Conservation (phyloP, 2,888 invertebrate genomes). For the Leptopilina drosophilae region DNA sequence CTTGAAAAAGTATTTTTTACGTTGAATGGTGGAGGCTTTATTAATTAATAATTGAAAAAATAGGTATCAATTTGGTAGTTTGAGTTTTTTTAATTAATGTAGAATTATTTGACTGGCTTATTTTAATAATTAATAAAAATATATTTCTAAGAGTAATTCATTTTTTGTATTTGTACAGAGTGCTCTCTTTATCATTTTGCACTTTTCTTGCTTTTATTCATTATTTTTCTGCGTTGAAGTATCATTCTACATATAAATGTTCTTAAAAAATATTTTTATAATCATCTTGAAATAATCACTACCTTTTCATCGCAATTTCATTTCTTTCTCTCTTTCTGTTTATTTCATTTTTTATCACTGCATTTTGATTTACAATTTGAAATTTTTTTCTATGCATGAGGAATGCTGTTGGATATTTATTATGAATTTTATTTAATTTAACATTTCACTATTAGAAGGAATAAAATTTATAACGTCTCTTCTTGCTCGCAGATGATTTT, state of each 20-base stretch:
- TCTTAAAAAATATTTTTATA: not conserved
- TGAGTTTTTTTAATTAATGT: not conserved
- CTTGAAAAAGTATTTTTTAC: not conserved
- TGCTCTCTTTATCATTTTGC: not conserved
- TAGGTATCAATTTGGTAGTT: not conserved
- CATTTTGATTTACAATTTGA: not conserved
- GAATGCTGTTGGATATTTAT: not conserved
- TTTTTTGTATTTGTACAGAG: not conserved
- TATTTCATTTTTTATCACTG: not conserved
- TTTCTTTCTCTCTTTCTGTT: not conserved
- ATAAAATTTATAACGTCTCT: not conserved
- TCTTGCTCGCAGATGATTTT: too few species aligned
- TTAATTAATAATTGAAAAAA: not conserved
- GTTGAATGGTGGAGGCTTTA: conserved; percentile 1
- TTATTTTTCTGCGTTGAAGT: not conserved
- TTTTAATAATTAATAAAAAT: not conserved
- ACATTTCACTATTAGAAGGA: not conserved
- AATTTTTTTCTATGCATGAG: conserved; percentile 23
- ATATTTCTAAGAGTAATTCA: not conserved
- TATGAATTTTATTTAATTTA: not conserved
- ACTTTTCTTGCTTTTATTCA: not conserved
- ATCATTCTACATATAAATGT: not conserved
- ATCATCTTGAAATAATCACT: not conserved
- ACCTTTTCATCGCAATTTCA: conserved; percentile 15
- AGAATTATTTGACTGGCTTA: conserved; percentile 7